Conservation (phyloP, 2,797 vertebrate genomes). For the Pelochelys cantorii region DNA sequence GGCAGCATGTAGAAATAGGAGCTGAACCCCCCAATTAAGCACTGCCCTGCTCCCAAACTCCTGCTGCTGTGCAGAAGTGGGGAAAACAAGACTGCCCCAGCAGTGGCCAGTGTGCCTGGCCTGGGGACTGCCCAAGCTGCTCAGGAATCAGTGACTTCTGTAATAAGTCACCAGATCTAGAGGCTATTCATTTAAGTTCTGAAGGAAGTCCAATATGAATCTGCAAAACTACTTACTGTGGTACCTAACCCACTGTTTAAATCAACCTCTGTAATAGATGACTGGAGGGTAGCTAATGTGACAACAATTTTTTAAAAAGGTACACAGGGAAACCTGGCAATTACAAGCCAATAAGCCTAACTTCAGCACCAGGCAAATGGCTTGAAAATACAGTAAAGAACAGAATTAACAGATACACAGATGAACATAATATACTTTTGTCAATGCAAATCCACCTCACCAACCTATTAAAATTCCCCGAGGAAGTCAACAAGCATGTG, state of each 20-base stretch:
- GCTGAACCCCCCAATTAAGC: no score
- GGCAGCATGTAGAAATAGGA: no score
- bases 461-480: background rate
- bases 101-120: no score
- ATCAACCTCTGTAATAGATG: background rate
- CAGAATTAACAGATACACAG: background rate
- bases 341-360: background rate
- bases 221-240: background rate
- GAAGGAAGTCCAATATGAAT: background rate
- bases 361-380: background rate
- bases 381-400: background rate
- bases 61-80: no score
- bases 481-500: background rate
- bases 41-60: no score
- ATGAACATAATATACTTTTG: no score
- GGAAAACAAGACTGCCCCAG: no score
- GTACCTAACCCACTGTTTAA: background rate
- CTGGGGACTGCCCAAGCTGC: no score
- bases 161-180: no score
- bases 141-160: no score
- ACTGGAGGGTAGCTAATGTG: background rate
- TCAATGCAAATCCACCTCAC: background rate
- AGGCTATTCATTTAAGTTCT: background rate
- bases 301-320: background rate
- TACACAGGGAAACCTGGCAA: background rate